phyloP scores from a whole-genome alignment of 2,113 vertebrate genomes.

The Camelus dromedarius region DNA sequence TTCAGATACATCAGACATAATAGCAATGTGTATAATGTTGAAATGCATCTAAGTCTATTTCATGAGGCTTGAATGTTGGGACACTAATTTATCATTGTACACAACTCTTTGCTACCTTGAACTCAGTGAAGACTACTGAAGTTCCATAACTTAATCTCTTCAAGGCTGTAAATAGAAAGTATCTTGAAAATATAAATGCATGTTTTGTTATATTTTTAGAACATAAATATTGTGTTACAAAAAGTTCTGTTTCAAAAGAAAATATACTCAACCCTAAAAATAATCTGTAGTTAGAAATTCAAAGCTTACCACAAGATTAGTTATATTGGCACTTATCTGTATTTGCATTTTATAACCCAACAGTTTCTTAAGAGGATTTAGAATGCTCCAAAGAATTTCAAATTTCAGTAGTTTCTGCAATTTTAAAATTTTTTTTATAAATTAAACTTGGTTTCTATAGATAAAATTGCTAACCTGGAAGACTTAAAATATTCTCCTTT shows the following conservation, averaged over 20 bases:
- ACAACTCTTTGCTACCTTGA: background rate
- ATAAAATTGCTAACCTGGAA: background rate
- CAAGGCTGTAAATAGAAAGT: background rate
- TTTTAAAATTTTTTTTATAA: background rate
- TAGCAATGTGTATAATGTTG: background rate
- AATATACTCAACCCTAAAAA: background rate
- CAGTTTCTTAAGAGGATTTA: background rate
- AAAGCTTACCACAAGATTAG: constrained; percentile 2
- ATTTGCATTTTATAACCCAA: background rate
- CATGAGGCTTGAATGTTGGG: background rate
- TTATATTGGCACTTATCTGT: background rate
- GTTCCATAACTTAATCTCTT: background rate
- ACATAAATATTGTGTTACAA: background rate
- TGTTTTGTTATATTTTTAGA: background rate
- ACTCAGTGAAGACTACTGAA: background rate
- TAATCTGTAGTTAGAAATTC: background rate
- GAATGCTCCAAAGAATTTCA: background rate
- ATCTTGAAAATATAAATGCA: background rate
- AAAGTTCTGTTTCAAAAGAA: background rate
- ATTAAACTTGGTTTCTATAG: background rate
- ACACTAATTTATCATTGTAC: background rate
- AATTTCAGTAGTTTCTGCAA: background rate
- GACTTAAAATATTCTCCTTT: background rate
- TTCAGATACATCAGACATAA: background rate
- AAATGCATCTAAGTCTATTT: background rate